phyloP scores from a whole-genome alignment of 1,140 invertebrate genomes.

The Drosophila azteca region DNA sequence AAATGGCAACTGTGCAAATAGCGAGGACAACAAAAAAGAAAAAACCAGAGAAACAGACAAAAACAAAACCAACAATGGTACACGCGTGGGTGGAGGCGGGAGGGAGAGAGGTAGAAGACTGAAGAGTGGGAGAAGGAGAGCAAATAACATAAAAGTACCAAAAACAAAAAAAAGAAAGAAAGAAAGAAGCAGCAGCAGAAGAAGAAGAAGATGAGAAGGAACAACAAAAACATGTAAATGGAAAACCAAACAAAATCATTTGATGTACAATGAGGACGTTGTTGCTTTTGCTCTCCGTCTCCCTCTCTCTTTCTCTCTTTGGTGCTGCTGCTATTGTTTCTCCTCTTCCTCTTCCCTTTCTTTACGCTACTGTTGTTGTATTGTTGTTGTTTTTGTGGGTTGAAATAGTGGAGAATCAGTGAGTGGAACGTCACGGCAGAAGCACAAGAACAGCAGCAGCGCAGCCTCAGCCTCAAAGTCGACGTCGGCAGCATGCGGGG shows the following conservation, averaged over 20 bases:
- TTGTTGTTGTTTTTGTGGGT: constrained; percentile 37
- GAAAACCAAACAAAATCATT: constrained; percentile 72
- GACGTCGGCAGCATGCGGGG: constrained; percentile 22
- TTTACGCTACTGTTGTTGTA: neutral
- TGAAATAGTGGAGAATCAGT: constrained; percentile 68
- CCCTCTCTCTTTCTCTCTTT: constrained; percentile 17
- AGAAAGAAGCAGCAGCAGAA: neutral
- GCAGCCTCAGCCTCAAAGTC: constrained; percentile 12
- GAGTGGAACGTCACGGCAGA: constrained; percentile 78
- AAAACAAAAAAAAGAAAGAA: neutral
- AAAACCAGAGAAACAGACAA: constrained; percentile 12
- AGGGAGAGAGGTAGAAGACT: no score
- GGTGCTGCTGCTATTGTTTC: constrained; percentile 45
- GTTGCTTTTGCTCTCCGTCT: constrained; percentile 1
- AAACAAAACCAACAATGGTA: constrained; percentile 35
- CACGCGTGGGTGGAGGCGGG: neutral
- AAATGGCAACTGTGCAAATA: constrained; percentile 67
- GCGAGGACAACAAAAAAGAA: constrained; percentile 28
- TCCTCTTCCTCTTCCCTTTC: constrained; percentile 7
- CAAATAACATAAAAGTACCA: constrained; percentile 9
- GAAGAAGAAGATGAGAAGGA: constrained; percentile 24
- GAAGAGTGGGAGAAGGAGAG: constrained; percentile 19
- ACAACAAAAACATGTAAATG: constrained; percentile 65
- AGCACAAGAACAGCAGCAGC: constrained; percentile 35
- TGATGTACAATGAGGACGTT: constrained; percentile 56